Base-by-base conservation (phyloP, 2,113 vertebrate species). In the Alouatta palliata region DNA sequence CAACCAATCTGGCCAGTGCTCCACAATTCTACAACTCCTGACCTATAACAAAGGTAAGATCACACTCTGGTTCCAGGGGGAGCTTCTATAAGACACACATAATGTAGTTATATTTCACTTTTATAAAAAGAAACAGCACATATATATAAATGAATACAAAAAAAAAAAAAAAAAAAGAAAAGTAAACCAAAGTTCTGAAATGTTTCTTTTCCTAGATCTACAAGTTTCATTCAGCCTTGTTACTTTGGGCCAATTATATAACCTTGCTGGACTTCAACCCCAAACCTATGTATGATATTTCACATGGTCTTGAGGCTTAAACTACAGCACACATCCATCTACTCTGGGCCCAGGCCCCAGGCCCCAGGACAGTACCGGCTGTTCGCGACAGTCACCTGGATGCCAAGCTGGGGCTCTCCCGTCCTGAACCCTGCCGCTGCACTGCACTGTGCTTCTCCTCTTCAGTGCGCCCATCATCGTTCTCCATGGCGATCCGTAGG, bases 381-480 rank as follows among this genome's bases (percentile, higher is more conserved):
- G 2, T 13, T 79, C 90, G 43, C 54, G 40, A 25, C 10, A 43
- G 27, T 56, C 58, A 98, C 98, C 98, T 98, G 71, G 98, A 93
- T 3, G 97, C 98, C 97, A 99, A 35, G 66, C 98, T 97, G 89
- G 99, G 58, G 95, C 98, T 99, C 61, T 98, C 98, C 1, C 98
- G 97, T 30, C 98, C 98, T 0, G 98, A 98, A 1, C 95, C 97
- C 3, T 99, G 99, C 17, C 99, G 98, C 84, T 98, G 96, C 23
- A 99, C 99, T 0, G 99, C 98, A 0, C 99, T 99, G 98, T 98
- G 99, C 87, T 99, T 99, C 81, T 99, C 99, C 92, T 99, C 99
- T 77, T 99, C 99, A 0, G 98, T 99, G 96, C 99, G 99, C 9
- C 99, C 99, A 2, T 99, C 99, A 0, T 99, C 99, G 0, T 99